Conservation (phyloP, 2,113 vertebrate genomes). For the Corapipo altera region DNA sequence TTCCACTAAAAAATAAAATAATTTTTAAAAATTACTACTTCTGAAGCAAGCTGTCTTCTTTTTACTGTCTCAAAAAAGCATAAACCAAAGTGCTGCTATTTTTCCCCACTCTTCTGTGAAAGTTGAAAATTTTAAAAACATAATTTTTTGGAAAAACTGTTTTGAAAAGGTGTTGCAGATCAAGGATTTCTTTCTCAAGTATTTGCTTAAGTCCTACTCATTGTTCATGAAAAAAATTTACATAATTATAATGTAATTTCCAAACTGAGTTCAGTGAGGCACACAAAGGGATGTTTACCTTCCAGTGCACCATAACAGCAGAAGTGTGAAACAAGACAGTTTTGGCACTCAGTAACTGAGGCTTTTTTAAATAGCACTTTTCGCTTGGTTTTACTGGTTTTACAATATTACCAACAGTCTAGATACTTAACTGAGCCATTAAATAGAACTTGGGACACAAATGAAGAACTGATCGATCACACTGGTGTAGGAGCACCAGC, state of each 20-base stretch:
- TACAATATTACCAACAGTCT: background rate
- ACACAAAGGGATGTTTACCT: background rate
- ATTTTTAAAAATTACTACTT: background rate
- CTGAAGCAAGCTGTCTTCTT: background rate
- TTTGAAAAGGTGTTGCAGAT: background rate
- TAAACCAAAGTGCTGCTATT: background rate
- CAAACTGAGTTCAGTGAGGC: background rate
- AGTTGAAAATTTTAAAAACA: background rate
- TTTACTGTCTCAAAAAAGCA: background rate
- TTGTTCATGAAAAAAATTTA: background rate
- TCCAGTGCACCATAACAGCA: background rate
- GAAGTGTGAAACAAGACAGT: background rate
- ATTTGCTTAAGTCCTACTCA: background rate
- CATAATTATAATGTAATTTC: background rate
- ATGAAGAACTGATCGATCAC: background rate
- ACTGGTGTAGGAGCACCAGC: background rate
- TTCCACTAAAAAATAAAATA: background rate
- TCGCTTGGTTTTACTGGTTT: background rate
- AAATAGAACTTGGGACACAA: background rate
- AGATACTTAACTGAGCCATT: background rate
- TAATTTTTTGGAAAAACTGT: background rate
- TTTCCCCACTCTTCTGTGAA: background rate
- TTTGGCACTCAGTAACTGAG: background rate
- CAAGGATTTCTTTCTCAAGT: background rate
- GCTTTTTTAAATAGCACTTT: background rate